These are phyloP conservation scores for Thecophora atra DNA, from an alignment of 2,888 invertebrate genomes.

Conservation along the genomic window DNA sequence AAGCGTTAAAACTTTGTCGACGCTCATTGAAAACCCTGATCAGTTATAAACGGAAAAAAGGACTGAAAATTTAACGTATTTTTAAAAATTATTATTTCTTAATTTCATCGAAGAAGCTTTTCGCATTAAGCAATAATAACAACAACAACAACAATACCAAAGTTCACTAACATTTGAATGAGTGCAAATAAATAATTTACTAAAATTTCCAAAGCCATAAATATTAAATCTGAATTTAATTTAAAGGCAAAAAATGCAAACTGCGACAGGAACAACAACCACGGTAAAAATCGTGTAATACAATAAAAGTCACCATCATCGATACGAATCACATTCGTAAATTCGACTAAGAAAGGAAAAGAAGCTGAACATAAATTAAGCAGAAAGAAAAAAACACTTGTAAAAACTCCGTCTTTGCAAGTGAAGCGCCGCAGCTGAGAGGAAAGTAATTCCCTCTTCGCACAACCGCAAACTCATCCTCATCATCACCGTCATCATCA, in stretches of 20 bases:
- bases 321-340: not conserved
- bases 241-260: not conserved
- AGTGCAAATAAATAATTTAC: not conserved
- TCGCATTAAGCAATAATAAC: not conserved
- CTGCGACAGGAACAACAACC: not conserved
- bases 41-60: too few species aligned
- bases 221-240: constrained; percentile 3
- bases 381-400: too few species aligned
- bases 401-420: too few species aligned
- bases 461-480: not conserved
- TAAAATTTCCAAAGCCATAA: not conserved
- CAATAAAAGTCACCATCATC: not conserved
- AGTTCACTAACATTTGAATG: not conserved
- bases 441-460: too few species aligned
- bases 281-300: not conserved
- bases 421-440: too few species aligned
- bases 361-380: constrained; percentile 2
- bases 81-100: too few species aligned
- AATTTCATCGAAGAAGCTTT: not conserved
- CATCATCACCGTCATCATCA: not conserved
- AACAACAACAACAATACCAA: not conserved
- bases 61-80: too few species aligned
- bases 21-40: too few species aligned
- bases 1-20: too few species aligned
- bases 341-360: not conserved